Conservation (phyloP, 2,888 invertebrate genomes). For the Tuberolachnus salignus region DNA sequence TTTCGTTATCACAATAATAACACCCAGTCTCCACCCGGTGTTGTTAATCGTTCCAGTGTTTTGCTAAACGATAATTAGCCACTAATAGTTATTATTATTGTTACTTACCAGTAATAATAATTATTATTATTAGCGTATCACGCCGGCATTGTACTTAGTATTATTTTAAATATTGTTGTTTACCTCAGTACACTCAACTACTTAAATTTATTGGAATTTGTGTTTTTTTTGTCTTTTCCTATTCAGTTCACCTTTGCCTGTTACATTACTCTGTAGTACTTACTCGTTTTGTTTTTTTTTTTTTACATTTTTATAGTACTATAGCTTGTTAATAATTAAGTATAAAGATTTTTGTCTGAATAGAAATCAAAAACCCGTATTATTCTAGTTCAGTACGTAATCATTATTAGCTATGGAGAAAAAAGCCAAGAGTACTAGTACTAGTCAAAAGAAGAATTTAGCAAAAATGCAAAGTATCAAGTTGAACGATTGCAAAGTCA, state of each 20-base stretch:
- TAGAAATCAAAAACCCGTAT: background rate
- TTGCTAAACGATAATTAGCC: too few relatives aligned
- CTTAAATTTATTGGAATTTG: too few relatives aligned
- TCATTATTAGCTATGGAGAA: slow-evolving; percentile 25
- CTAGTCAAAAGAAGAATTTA: slow-evolving; percentile 41
- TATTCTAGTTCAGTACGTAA: background rate
- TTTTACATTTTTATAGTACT: slow-evolving; percentile 2
- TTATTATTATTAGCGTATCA: too few relatives aligned
- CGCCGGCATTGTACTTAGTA: too few relatives aligned
- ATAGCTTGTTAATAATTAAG: background rate
- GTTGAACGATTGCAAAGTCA: slow-evolving; percentile 23
- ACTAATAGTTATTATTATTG: too few relatives aligned
- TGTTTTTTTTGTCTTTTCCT: background rate
- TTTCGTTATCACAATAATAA: too few relatives aligned
- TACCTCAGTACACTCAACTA: background rate
- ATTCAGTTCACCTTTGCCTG: background rate
- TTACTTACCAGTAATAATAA: too few relatives aligned
- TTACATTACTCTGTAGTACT: background rate
- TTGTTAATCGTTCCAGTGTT: too few relatives aligned
- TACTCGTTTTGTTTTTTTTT: slow-evolving; percentile 23
- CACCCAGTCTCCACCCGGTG: too few relatives aligned
- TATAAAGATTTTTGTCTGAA: too few relatives aligned
- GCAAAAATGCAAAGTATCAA: slow-evolving; percentile 35
- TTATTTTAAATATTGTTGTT: too few relatives aligned
- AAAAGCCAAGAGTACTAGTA: slow-evolving; percentile 12